Evolutionary conservation across 2,888 invertebrate genomes (phyloP).

Genomic region (Scelioninae gen. 1): DNA sequence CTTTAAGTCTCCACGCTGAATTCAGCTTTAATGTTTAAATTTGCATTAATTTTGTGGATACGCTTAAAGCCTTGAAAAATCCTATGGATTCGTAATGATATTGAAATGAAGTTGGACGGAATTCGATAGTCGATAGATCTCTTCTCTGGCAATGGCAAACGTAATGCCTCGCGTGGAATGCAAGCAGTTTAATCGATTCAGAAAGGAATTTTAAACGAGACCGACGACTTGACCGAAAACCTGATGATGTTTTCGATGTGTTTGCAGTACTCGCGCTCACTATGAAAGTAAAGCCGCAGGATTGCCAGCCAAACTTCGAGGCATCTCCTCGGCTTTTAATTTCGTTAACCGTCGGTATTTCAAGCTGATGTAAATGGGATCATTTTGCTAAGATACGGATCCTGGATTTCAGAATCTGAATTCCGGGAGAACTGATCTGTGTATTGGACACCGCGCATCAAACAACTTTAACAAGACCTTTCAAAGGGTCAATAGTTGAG

Average conservation of each 20-base stretch:
- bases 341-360: slow-evolving; percentile 40
- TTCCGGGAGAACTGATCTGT: slow-evolving; percentile 23
- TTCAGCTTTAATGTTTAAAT: slow-evolving; percentile 63
- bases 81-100: slow-evolving; percentile 50
- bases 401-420: slow-evolving; percentile 3
- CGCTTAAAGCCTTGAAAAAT: slow-evolving; percentile 54
- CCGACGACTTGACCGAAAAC: slow-evolving; percentile 42
- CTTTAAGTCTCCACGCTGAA: slow-evolving; percentile 33
- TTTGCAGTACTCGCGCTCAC: slow-evolving; percentile 10
- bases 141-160: slow-evolving; percentile 8
- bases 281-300: slow-evolving; percentile 26
- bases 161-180: slow-evolving; percentile 26
- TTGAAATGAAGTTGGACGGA: slow-evolving; percentile 53
- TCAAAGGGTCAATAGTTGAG: slow-evolving; percentile 48
- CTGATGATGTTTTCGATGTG: slow-evolving; percentile 49
- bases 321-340: slow-evolving; percentile 39
- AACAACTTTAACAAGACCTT: slow-evolving; percentile 44
- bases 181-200: slow-evolving; percentile 51
- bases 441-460: slow-evolving; percentile 36
- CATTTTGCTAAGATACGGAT: slow-evolving; percentile 30
- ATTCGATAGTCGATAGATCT: slow-evolving; percentile 50
- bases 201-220: slow-evolving; percentile 49
- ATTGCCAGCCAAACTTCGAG: slow-evolving; percentile 24
- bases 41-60: slow-evolving; percentile 56
- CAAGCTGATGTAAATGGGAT: slow-evolving; percentile 26